Base-by-base conservation (phyloP, 2,888 invertebrate genomes). In the Cremastinae sp. region DNA sequence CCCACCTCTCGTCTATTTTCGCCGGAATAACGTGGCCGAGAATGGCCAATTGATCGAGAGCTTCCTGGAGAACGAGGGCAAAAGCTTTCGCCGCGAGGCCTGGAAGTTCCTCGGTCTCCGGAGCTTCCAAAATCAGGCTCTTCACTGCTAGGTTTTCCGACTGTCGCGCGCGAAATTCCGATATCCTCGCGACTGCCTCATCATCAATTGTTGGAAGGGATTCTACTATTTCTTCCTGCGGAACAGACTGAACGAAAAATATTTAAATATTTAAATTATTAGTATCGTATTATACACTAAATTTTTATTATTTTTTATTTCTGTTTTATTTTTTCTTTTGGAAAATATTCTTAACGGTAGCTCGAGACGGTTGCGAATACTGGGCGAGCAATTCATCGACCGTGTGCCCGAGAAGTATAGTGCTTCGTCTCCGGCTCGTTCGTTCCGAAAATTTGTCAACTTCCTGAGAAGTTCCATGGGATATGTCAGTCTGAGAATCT, bases 111-210 rank as follows among this genome's bases (percentile, higher is more conserved):
- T 77, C 74, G 16, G 61, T 56, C 8, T 61, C 28, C 2, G 78
- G 68, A 51, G 76, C 14, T 5, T 84, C 79, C n/a, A 84, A 28
- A 2, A 71, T 28, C 80, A 83, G 64, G 28, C 81, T 82, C 7
- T 69, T 74, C 5, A 83, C 83, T 0, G 74, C 81, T 22, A 84
- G 38, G 62, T 85, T 82, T 5, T 83, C 79, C 5, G 85, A 84
- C 2, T 69, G 41, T 9, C 62, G 62, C 47, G 56, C 20, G 5
- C 45, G 75, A 12, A 10, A 56, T 10, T 53, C 59, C 12, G 64
- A 73, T 41, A 14, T 51, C 3, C 0, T 18, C 10, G 20, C 18
- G 10, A 45, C 45, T 8, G 56, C 49, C 8, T 41, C 53, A 64
- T 69, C 58, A 2, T 22, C 54, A 7, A 34, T 53, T 41, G 68